These are phyloP conservation scores for Pelosia muscerda DNA, from an alignment of 2,888 invertebrate species.

Conservation along the genomic window DNA sequence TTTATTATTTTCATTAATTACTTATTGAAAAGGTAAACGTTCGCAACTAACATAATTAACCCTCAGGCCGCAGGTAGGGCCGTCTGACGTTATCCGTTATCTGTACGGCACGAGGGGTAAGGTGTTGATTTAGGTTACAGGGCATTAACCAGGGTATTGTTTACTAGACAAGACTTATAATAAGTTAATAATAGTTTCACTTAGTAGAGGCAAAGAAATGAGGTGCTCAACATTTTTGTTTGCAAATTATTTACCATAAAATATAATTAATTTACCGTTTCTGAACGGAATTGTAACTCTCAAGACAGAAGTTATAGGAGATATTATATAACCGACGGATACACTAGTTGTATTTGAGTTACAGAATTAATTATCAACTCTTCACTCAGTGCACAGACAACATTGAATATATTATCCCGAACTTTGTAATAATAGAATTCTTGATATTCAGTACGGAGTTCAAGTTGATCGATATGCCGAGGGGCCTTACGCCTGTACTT, in stretches of 20 bases:
- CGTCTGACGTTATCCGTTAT: background rate
- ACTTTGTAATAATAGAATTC: conserved; percentile 14
- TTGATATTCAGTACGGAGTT: conserved; percentile 1
- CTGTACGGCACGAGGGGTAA: background rate
- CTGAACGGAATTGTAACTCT: background rate
- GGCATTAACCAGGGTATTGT: background rate
- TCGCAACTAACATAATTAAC: conserved; percentile 44
- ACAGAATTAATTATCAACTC: conserved; percentile 3
- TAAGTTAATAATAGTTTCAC: background rate
- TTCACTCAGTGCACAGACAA: background rate
- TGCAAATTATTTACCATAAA: background rate
- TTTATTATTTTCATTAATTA: conserved; percentile 45
- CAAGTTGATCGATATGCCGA: conserved; percentile 19
- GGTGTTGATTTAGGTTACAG: background rate
- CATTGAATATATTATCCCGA: conserved; percentile 19
- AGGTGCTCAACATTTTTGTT: background rate
- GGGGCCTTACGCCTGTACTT: conserved; percentile 1
- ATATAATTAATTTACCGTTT: no score
- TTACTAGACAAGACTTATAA: background rate
- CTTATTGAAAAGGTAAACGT: conserved; percentile 23
- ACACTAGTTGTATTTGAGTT: background rate
- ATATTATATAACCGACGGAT: background rate
- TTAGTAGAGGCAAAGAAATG: background rate
- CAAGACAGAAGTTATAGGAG: background rate
- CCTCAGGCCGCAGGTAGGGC: conserved; percentile 2